Base-by-base conservation (phyloP, 2,888 invertebrate genomes). In the Spilosoma lubricipeda region DNA sequence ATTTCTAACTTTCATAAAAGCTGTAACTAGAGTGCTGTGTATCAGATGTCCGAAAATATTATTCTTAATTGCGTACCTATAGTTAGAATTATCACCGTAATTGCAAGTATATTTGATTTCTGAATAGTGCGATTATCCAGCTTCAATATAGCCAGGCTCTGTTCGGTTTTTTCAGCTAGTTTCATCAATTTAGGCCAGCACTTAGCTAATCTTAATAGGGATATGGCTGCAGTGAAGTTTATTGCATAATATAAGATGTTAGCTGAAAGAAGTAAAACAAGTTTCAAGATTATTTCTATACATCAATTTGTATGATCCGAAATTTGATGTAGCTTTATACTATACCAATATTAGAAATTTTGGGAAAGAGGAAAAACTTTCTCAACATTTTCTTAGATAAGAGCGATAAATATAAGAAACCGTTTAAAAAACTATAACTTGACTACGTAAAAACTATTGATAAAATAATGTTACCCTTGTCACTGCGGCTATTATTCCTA, bases 21-120 rank as follows among this genome's bases (percentile, higher is more conserved):
- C 8, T 42, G 15, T 13, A 42, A 42, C 42, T 13, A 42, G 42
- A 42, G 1, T 1, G 13, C 0, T 11, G 42, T 42, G 42, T 13
- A 13, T 42, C 42, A 42, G 2, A 42, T 42, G 15, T 11, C 42
- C 42, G 13, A 42, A 45, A 45, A 45, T 45, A 2, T 45, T 18
- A 15, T 45, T 45, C 15, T 45, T 18, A 77, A 13, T 23, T 67
- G 18, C 84, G 82, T 83, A 91, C 91, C 78, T 30, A 88, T 73
- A 67, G 87, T 89, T 20, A 89, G 42, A n/a, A 75, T 18, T 79
- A 90, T 80, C 5, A 87, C 48, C 0, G 80, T 48, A 52, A 87
- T 85, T 33, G 88, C 81, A 18, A 86, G 71, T 4, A 74, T 11
- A 27, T 73, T 82, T 33, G 84, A 83, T 78, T 84, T 87, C 48